These are phyloP conservation scores for Propsilocerus akamusi DNA, from an alignment of 1,140 invertebrate species.

Conservation along the genomic window DNA sequence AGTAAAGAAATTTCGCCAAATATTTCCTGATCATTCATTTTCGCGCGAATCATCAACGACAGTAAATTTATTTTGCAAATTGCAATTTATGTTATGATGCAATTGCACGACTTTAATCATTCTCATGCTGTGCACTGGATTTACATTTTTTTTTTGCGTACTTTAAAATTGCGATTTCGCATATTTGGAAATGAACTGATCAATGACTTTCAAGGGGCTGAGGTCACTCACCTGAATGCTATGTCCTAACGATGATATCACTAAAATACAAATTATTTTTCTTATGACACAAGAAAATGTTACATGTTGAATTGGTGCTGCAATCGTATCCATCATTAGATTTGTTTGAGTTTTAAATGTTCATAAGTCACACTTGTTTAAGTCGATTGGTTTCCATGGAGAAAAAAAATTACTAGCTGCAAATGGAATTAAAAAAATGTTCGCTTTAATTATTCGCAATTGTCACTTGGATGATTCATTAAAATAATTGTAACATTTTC, in stretches of 20 bases:
- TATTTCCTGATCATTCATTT: too few relatives aligned
- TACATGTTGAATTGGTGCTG: not conserved
- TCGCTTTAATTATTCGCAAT: too few relatives aligned
- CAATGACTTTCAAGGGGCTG: not conserved
- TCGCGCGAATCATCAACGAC: not conserved
- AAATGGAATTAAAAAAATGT: not conserved
- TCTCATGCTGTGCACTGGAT: not conserved
- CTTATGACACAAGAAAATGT: not conserved
- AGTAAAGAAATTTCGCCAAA: too few relatives aligned
- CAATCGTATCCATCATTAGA: not conserved
- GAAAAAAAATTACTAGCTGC: not conserved
- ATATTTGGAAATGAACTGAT: too few relatives aligned
- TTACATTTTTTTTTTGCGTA: not conserved
- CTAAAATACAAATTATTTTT: not conserved
- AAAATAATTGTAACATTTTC: not conserved
- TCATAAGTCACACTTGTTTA: not conserved
- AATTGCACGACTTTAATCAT: constrained; percentile 1
- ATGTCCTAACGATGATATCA: constrained; percentile 2
- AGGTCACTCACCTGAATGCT: not conserved
- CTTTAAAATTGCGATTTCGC: too few relatives aligned
- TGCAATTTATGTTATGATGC: not conserved
- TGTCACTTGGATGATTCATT: not conserved
- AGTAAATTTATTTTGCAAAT: not conserved
- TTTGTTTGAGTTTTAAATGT: not conserved
- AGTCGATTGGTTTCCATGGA: not conserved